Evolutionary conservation across 2,113 vertebrate species (phyloP), one percentile per base, ranked within the genome.

Genomic region (Zosterops hypoxanthus): DNA sequence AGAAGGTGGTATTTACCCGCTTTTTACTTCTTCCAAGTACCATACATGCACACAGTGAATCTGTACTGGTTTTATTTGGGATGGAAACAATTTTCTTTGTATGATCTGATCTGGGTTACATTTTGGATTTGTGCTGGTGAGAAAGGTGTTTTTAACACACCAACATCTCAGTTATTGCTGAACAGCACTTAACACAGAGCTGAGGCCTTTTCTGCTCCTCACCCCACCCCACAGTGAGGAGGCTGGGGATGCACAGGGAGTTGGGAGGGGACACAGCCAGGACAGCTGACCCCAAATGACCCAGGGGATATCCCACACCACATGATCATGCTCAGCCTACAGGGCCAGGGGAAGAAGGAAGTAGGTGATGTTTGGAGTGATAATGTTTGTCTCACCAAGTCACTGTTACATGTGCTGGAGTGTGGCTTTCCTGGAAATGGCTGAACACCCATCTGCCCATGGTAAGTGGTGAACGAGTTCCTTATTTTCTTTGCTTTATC

Each of bases 351-450:
- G 14, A 69, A 7, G 28, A 71, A 56, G 22, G 44, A 42, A 8
- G 5, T 0, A 7, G 12, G 5, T 0, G 1, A 12, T 0, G 0
- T 76, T 69, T 1, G 8, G 41, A 4, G 3, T 31, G 33, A 22
- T 52, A 31, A 16, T 2, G 4, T 73, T 73, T 73, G 60, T 49
- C 41, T 57, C 71, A 59, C 31, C 31, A 34, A 47, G 42, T 57
- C 7, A 12, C 8, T 2, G 1, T 44, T 53, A 56, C 0, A 8
- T 0, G 0, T n/a, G 70, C 28, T 26, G 9, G 24, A 90, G 5
- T 19, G n/a, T 4, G 6, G 22, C 65, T 75, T 12, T 46, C 36
- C 57, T 63, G 70, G 42, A 49, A 70, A 28, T 33, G 65, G 50
- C 56, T 88, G 60, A 61, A 24, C n/a, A 44, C 6, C 36, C 6